Evolutionary conservation across 2,888 invertebrate species (phyloP), one percentile per base, ranked within the genome.

Genomic region (Oscheius sp.): DNA sequence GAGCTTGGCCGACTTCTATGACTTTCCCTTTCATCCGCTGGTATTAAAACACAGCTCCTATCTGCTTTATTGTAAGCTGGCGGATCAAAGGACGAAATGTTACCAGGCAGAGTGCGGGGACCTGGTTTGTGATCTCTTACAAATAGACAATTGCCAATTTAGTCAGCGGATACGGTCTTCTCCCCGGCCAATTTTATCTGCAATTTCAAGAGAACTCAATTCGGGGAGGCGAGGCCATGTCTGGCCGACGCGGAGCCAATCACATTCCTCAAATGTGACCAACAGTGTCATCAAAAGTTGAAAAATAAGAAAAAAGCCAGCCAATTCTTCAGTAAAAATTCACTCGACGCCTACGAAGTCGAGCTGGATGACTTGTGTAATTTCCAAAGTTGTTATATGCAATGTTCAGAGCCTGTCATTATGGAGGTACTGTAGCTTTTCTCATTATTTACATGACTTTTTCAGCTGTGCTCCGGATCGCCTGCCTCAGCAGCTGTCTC

Each of bases 121-220:
- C 72, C 75, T 77, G 76, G 86, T 87, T 29, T 70, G 77, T 70
- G 1, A 1, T 23, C 12, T 41, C 23, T 23, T 1, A n/a, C 16
- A 5, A 49, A 16, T 16, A 5, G n/a, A 61, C 12, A 58, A 46
- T 21, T 16, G 21, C 13, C 72, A 81, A 3, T 6, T 68, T 70
- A 87, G 86, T 77, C 81, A 0, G 86, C 87, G 6, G 86, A 86
- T 71, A 81, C 83, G 23, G 84, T 85, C 7, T 87, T 87, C 69
- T 86, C 86, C 0, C 87, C 87, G 2, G 85, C 87, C 7, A 87
- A 87, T 75, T 88, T 87, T 70, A 72, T 87, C 7, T 87, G 87
- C 66, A 70, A 80, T 49, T 87, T 87, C 77, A 87, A 86, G 73
- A 35, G 83, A 29, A 5, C 66, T 3, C 66, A 66, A 16, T 56